Base-by-base conservation (phyloP, 2,113 vertebrate genomes). In the Poicephalus meyeri region DNA sequence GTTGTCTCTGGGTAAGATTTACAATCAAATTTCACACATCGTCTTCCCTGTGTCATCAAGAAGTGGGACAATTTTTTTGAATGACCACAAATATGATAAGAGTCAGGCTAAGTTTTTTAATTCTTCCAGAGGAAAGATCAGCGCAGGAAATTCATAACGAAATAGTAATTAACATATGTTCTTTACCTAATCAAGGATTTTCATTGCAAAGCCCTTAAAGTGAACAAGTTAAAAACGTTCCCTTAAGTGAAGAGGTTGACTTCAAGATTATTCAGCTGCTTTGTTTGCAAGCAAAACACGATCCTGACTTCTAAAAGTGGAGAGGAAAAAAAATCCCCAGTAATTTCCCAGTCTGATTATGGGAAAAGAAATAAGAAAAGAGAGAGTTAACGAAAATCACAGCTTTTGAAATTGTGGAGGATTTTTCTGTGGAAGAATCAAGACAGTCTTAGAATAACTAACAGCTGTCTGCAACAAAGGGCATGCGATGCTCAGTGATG, bases 361-460 rank as follows among this genome's bases (percentile, higher is more conserved):
- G 39, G 9, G 25, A 3, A 49, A 52, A 35, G 52, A 39, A 83
- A 63, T 56, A 39, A 46, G 42, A 18, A 80, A 17, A 11, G 35
- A 65, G 21, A 72, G 33, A 58, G 56, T 24, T 33, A 81, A 91
- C 79, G 33, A 76, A 89, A 89, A 91, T 41, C 53, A 77, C 2
- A 13, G 29, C 55, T 88, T 93, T 93, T 95, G 39, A 82, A 91
- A 91, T n/a, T 56, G 25, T 64, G 39, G 70, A 88, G 35, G 16
- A 61, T 89, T 82, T 93, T 94, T 89, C 28, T 16, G 42, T 87
- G 80, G 49, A 84, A 80, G 64, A 49, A 23, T 84, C 50, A 24
- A 80, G 77, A 47, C 16, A 85, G 16, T 44, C 50, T 55, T 79
- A 78, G 52, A 76, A 76, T 76, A 91, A 93, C 46, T 87, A 91